These are phyloP conservation scores for Neomonachus schauinslandi DNA, from an alignment of 2,113 vertebrate species.

Conservation along the genomic window DNA sequence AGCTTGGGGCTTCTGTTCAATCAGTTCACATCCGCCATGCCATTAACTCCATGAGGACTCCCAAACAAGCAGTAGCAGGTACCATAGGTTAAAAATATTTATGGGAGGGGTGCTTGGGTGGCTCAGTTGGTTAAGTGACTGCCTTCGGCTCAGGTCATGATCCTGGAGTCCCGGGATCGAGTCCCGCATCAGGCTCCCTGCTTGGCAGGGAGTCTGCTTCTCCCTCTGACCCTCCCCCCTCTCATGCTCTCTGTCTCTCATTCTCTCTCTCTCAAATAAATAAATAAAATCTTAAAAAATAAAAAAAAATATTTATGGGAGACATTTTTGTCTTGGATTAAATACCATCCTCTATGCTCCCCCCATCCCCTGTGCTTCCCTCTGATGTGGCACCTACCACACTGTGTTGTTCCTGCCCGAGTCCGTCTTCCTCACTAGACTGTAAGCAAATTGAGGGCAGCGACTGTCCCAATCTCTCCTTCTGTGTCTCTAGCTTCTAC, in stretches of 20 bases:
- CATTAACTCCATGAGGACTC: neutral
- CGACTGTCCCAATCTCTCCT: neutral
- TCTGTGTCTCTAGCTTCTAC: neutral
- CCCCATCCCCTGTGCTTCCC: too few relatives aligned
- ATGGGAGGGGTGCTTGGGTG: neutral
- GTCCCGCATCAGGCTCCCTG: too few relatives aligned
- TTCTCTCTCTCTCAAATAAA: too few relatives aligned
- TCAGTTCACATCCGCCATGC: neutral
- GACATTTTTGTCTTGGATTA: neutral
- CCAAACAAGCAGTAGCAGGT: neutral
- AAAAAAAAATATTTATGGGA: neutral
- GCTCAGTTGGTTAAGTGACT: too few relatives aligned
- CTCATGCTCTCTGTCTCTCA: too few relatives aligned
- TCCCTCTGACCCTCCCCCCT: too few relatives aligned
- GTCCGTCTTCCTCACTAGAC: neutral
- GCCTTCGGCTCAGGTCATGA: too few relatives aligned
- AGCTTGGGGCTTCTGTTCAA: neutral
- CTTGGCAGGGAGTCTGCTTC: too few relatives aligned
- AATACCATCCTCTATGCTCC: neutral
- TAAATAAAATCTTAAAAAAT: too few relatives aligned
- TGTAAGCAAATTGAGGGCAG: neutral
- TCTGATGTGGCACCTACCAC: neutral
- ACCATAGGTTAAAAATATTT: neutral
- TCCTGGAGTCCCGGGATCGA: too few relatives aligned
- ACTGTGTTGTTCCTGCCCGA: neutral